Evolutionary conservation across 2,888 invertebrate species (phyloP), one percentile per base, ranked within the genome.

Genomic region (Choreutis nemorana): DNA sequence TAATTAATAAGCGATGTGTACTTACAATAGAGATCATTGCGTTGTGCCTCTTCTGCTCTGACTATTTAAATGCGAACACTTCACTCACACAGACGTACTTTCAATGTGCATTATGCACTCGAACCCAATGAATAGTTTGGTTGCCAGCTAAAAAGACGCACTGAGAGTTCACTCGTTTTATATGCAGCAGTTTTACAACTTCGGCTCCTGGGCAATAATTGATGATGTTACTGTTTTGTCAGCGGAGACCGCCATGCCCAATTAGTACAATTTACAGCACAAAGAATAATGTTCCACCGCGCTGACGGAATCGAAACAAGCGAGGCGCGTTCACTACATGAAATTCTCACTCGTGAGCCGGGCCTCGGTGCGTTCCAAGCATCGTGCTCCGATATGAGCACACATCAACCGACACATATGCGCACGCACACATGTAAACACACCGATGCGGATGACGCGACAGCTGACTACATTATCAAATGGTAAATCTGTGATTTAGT

Each of bases 231-330:
- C 68, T 64, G 61, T 66, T 62, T 64, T 65, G 63, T 59, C 48
- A 64, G 57, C 53, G 47, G 44, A 63, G 64, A 58, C 68, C 71
- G 72, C 67, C 70, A 71, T 70, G 47, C 58, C 64, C 67, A 73
- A 77, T 75, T 77, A 77, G 72, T 61, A 68, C 64, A 73, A 73
- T 77, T 75, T 68, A 75, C 64, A 68, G 70, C 56, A 55, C 55
- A 65, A 63, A 65, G 65, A 58, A 60, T 58, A 60, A 62, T 66
- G 47, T 30, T 39, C 32, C 55, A 57, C 58, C 66, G 66, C 65
- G 66, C 68, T 70, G 70, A 67, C 72, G 64, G 66, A 62, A 66
- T 68, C 57, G 64, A 62, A 68, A 65, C 67, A 61, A 64, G 55
- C 60, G 48, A 61, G 66, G 55, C 60, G 70, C 68, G 72, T 70